phyloP scores from a whole-genome alignment of 2,113 vertebrate genomes.

The Sylvia atricapilla region DNA sequence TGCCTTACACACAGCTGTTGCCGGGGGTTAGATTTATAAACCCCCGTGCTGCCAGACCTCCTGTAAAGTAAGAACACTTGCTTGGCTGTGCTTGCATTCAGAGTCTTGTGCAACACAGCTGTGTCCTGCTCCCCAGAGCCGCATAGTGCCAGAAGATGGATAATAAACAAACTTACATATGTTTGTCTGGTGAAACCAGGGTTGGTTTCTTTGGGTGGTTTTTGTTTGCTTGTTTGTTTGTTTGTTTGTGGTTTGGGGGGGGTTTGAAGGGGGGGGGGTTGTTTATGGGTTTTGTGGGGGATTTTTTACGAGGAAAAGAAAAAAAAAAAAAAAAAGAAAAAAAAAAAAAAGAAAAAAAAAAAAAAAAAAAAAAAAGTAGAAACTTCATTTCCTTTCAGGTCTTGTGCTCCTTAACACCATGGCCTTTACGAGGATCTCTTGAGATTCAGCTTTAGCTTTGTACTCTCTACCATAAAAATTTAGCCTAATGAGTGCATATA shows the following conservation, averaged over 20 bases:
- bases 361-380: rapidly evolving
- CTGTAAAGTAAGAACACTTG: background rate
- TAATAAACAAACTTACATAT: background rate
- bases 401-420: background rate
- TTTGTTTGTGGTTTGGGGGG: too few species aligned
- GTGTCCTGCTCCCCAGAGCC: background rate
- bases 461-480: background rate
- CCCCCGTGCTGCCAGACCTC: background rate
- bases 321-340: too few species aligned
- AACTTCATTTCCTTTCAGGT: background rate
- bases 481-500: rapidly evolving
- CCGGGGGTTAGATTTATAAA: background rate
- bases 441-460: background rate
- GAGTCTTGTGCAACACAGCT: background rate
- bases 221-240: background rate
- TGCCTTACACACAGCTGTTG: background rate
- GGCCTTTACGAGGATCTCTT: background rate
- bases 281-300: too few species aligned
- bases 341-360: background rate
- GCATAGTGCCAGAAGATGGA: background rate
- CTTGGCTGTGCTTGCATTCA: background rate
- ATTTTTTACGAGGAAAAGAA: background rate
- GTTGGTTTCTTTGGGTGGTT: too few species aligned
- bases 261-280: background rate
- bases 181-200: background rate